Base-by-base conservation (phyloP, 2,888 invertebrate genomes). In the Raillietiella orientalis region DNA sequence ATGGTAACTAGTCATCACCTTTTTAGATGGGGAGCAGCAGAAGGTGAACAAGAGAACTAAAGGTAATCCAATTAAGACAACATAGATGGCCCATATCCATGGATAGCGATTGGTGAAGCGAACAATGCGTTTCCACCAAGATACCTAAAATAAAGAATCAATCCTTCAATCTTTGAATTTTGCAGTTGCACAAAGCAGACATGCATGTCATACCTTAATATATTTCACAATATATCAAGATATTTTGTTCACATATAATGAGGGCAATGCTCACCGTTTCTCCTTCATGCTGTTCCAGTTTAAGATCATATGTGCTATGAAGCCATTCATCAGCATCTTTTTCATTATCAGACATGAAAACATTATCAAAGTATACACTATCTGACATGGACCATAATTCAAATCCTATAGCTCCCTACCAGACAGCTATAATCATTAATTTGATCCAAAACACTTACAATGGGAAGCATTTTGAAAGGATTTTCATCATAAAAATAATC, bases 371-470 rank as follows among this genome's bases (percentile, higher is more conserved):
- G 29, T 82, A 52, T 37, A 96, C 72, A 39, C 64, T 59, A 32
- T 74, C 69, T 1, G 82, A 77, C 82, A 96, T 93, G 4, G 93
- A 84, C 96, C 96, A 96, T 33, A 96, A 52, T 47, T 96, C 96
- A 44, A 96, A 65, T 11, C 93, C 96, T 28, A 96, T 55, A 12
- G 90, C 84, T 41, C 60, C 58, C 84, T 84, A 41, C 12, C 3
- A 15, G 12, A 13, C 15, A 26, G 23, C 21, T 16, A 27, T 10
- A 31, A 20, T 8, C 4, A 11, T 26, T 15, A 12, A 28, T 5
- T 12, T 26, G 15, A 25, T 16, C 5, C 9, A 15, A 8, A 24
- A 24, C 35, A 59, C 75, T 65, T 55, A 84, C 87, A 43, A 87
- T 69, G 16, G 79, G 56, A 10, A 66, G 63, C 74, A 84, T 74